Percentiles rank a stretch among this genome's conserved stretches.
phyloP scores from a whole-genome alignment of 92 coral and sea anemone genomes.

The Chrysogorgia sp. region DNA sequence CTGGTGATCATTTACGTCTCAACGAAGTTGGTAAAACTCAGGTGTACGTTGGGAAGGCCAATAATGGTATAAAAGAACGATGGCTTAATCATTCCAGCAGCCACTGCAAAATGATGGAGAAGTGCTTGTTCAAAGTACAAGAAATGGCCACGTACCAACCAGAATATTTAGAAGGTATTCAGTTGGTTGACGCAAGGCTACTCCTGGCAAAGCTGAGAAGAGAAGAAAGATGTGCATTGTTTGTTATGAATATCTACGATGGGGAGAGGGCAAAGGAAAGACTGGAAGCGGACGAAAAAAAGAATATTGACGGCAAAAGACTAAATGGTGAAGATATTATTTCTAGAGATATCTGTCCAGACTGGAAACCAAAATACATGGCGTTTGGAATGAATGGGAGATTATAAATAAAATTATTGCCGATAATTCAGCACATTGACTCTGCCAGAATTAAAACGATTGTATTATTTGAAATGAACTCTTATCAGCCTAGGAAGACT shows the following conservation, averaged over 20 bases:
- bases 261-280: neutral
- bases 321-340: neutral
- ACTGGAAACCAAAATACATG: neutral
- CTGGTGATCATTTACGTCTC: neutral
- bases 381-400: neutral
- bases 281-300: neutral
- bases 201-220: conserved; percentile 16
- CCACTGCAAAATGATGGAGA: conserved; percentile 7
- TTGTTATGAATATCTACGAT: conserved; percentile 7
- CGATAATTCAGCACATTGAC: too few species aligned
- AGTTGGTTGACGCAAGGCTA: conserved; percentile 4
- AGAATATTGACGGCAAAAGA: neutral
- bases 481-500: too few species aligned
- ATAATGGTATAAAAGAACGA: conserved; percentile 2
- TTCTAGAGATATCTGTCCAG: neutral
- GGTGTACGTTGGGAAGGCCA: conserved; percentile 25
- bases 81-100: neutral
- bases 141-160: conserved; percentile 7
- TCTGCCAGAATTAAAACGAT: too few species aligned
- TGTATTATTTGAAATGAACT: too few species aligned
- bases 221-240: conserved; percentile 13
- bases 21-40: conserved; percentile 15
- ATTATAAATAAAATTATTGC: neutral
- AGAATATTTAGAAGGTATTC: neutral
- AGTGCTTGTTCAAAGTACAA: neutral